Conservation (phyloP, 2,888 invertebrate genomes). For the Athetis lepigone region DNA sequence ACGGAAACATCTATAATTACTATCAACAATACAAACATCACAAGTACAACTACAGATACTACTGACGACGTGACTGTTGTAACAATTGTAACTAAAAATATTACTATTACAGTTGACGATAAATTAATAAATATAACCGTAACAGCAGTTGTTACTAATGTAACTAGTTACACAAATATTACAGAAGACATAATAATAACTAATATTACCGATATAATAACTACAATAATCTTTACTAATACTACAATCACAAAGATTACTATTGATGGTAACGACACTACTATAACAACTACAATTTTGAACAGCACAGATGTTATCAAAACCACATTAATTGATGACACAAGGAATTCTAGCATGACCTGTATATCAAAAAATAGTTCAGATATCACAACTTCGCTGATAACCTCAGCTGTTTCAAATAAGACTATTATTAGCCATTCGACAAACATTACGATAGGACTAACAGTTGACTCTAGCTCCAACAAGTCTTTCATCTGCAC, state of each 20-base stretch:
- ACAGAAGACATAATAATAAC: slow-evolving; percentile 40
- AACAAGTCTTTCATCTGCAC: slow-evolving; percentile 23
- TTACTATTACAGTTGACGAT: slow-evolving; percentile 44
- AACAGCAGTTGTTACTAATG: slow-evolving; percentile 42
- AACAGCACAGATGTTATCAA: slow-evolving; percentile 59
- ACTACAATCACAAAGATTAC: slow-evolving; percentile 47
- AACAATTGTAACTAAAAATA: slow-evolving; percentile 47
- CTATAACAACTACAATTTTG: slow-evolving; percentile 29
- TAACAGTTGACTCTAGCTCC: slow-evolving; percentile 1
- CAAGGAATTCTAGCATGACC: slow-evolving; percentile 14
- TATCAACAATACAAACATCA: slow-evolving; percentile 40
- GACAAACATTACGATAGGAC: slow-evolving; percentile 40
- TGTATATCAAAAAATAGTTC: slow-evolving; percentile 30
- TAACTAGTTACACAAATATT: slow-evolving; percentile 43
- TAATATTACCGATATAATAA: slow-evolving; percentile 39
- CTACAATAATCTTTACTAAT: slow-evolving; percentile 46
- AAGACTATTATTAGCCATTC: slow-evolving; percentile 30
- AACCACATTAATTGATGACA: slow-evolving; percentile 49
- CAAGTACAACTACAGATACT: slow-evolving; percentile 30
- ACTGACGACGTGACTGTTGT: slow-evolving; percentile 41
- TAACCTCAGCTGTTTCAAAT: slow-evolving; percentile 33
- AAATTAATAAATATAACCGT: slow-evolving; percentile 53
- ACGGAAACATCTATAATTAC: slow-evolving; percentile 31
- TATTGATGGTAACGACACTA: slow-evolving; percentile 47
- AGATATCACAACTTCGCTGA: slow-evolving; percentile 32